These are phyloP conservation scores for Drosophila kokeensis DNA, from an alignment of 2,888 invertebrate genomes.

Conservation along the genomic window DNA sequence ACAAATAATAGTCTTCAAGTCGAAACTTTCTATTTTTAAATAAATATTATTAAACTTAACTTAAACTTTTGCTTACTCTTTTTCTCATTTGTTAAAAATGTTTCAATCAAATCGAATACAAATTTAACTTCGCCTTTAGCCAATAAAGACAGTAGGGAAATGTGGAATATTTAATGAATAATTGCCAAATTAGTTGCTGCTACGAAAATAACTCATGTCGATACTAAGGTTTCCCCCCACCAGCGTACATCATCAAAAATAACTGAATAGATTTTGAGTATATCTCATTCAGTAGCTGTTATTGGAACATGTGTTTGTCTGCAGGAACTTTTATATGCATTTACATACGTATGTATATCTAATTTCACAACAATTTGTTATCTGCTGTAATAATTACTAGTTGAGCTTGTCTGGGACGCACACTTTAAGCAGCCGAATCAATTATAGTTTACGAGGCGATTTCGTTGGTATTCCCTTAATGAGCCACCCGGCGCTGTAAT, in stretches of 20 bases:
- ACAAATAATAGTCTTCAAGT: neutral
- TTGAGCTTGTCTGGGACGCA: slow-evolving; percentile 19
- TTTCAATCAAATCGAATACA: neutral
- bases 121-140: neutral
- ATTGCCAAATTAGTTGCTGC: neutral
- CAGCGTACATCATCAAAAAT: neutral
- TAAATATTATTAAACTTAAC: neutral
- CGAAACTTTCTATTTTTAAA: neutral
- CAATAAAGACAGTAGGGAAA: neutral
- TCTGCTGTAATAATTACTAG: slow-evolving; percentile 34
- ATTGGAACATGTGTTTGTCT: slow-evolving; percentile 20
- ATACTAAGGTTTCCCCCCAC: neutral
- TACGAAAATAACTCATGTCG: neutral
- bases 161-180: neutral
- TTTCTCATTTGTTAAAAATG: neutral
- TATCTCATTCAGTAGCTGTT: slow-evolving; percentile 13
- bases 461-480: slow-evolving; percentile 66
- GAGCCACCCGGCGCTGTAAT: slow-evolving; percentile 58
- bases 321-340: neutral
- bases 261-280: neutral
- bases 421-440: slow-evolving; percentile 33
- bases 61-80: neutral
- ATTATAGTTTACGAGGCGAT: slow-evolving; percentile 49
- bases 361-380: slow-evolving; percentile 27
- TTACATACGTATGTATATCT: neutral